Evolutionary conservation across 2,113 vertebrate genomes (phyloP), one percentile per base, ranked within the genome.

Genomic region (Chlamydotis undulata): DNA sequence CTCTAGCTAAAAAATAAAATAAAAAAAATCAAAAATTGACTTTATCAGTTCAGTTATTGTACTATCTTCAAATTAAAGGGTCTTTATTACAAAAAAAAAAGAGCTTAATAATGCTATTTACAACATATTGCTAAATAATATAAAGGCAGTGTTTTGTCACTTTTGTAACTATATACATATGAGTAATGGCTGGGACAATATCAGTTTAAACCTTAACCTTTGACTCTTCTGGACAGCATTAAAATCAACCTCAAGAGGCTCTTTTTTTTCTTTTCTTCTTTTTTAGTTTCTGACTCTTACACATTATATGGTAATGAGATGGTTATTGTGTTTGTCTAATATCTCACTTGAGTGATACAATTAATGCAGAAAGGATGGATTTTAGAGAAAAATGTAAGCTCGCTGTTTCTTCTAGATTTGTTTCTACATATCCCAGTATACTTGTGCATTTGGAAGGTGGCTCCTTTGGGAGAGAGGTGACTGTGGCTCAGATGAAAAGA

Each of bases 101-200:
- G 98, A 98, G 98, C 98, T 98, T 98, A 98, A 98, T 98, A 99
- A 99, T 98, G 98, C 98, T 99, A 99, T 99, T 98, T 99, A 99
- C 99, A 99, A 99, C 98, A 99, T 99, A 99, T 99, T 99, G 99
- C 99, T 99, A 99, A 99, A 98, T 99, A 98, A 99, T 99, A 99
- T 98, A 99, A 99, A 99, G 99, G 99, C 99, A 99, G 99, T 99
- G 98, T 99, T 98, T 98, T 97, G 96, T 99, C 98, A 99, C 98
- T 98, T 98, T 98, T 98, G 95, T 98, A 98, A 97, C 97, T 98
- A 99, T 98, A 97, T 99, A 98, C 98, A 99, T 87, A 98, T 97
- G 98, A 98, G 97, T 98, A 98, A 96, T 97, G 97, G 97, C 98
- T 98, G 98, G 97, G 97, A 98, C 95, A 96, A 92, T 96, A 96